Base-by-base conservation (phyloP, 2,113 vertebrate genomes). In the Ctenodactylus gundi region DNA sequence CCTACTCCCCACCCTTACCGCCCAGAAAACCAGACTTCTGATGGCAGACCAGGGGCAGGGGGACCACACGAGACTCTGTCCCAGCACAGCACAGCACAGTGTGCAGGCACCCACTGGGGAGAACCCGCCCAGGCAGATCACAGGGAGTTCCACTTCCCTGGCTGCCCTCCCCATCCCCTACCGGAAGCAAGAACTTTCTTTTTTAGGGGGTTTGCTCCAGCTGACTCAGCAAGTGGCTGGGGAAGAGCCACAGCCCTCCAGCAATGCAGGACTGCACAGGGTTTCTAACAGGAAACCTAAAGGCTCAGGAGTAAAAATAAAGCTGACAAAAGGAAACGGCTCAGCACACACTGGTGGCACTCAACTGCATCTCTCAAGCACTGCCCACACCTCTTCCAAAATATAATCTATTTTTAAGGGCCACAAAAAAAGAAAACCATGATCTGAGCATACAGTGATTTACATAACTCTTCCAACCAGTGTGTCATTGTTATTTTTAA, bases 271-370 rank as follows among this genome's bases (percentile, higher is more conserved):
- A 6, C 57, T 2, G 46, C 55, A 0, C 53, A 3, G 9, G 39
- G 6, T 70, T 73, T 70, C 70, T 55, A n/a, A 88, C 78, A 72
- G 67, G 11, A 65, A 73, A 82, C 39, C 81, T n/a, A 1, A 44
- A 83, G 51, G 57, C 67, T 89, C 88, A 34, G 20, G 73, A 41
- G 10, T 44, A 88, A 96, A 92, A 91, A 73, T 94, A 90, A 81
- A 62, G 75, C 65, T 7, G 57, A 46, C 12, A 21, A 68, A 31
- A 14, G 9, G 64, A 88, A 73, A 73, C 36, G 27, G 34, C 20
- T n/a, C 31, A 2, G 34, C 0, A 9, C 36, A 25, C 1, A 0
- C 1, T 6, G 9, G n/a, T 23, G 7, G 76, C 31, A 12, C 14
- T 25, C 27, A 25, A 29, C 55, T 6, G 10, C n/a, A 49, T 4